Evolutionary conservation across 2,113 vertebrate genomes (phyloP), one percentile per base, ranked within the genome.

Genomic region (Nyctereutes procyonoides): DNA sequence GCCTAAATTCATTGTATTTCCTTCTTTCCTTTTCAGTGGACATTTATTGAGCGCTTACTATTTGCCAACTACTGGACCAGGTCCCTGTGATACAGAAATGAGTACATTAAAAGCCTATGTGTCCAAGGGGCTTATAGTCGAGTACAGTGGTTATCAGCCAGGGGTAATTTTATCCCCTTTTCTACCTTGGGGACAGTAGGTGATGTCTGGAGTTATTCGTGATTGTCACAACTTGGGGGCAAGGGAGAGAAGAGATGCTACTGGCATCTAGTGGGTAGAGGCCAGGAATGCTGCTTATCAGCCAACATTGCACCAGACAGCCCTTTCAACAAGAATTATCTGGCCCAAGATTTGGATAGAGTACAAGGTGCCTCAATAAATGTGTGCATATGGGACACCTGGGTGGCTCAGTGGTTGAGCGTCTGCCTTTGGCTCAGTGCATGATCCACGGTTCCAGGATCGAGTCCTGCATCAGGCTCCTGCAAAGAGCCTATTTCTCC

Each of bases 41-140:
- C 32, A n/a, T 94, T 95, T 96, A 56, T 19, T 80, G 76, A 93
- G 92, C 35, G 28, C 56, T 55, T 92, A 83, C 74, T 97, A 43
- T 56, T 69, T 74, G 87, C 88, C 83, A 95, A 67, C 60, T 65
- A 20, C 14, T 2, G n/a, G 62, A 20, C 71, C 20, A 81, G 55
- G 48, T 82, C 67, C 76, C 28, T 53, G 55, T 20, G 55, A 62
- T 32, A 14, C 0, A 58, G 73, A 74, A 60, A 62, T 58, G 28
- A 95, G 9, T 76, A 53, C 80, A 30, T 48, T 53, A 22, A 8
- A 8, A 28, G 24, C n/a, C 51, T 82, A 0, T 58, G 16, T 81
- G 71, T 71, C 76, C 35, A 30, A 35, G 20, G 48, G 24, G 15
- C 74, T 56, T 74, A n/a, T 0, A 7, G 32, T 51, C 86, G 48